Evolutionary conservation across 2,888 invertebrate species (phyloP).

Genomic region (Endomychus coccineus): DNA sequence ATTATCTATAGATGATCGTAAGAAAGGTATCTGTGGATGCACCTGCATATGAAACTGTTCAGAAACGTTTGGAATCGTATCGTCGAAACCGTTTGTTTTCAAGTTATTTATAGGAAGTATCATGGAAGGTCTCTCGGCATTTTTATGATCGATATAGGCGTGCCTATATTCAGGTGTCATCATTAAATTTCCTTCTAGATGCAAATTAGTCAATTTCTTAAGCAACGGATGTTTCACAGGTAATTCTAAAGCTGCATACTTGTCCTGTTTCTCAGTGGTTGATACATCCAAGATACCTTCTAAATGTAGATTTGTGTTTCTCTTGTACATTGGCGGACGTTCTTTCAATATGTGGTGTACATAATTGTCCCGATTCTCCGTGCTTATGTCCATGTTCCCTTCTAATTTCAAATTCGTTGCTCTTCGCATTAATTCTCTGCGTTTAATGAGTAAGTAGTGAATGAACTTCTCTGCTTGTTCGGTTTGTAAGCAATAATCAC

Average conservation of each 20-base stretch:
- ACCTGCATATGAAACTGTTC: constrained; percentile 37
- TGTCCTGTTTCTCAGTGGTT: too few relatives aligned
- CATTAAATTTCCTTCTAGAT: too few relatives aligned
- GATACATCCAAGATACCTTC: constrained; percentile 44
- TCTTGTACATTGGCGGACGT: constrained; percentile 42
- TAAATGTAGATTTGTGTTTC: constrained; percentile 44
- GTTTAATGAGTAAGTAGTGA: constrained; percentile 41
- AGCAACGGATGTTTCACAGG: too few relatives aligned
- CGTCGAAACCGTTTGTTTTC: constrained; percentile 42
- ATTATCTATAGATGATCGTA: constrained; percentile 22
- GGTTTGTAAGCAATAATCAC: constrained; percentile 44
- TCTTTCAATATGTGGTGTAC: constrained; percentile 43
- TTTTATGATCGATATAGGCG: constrained; percentile 34
- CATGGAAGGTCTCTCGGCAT: constrained; percentile 28
- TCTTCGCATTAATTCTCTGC: constrained; percentile 43
- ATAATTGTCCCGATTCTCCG: constrained; percentile 47
- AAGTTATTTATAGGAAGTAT: constrained; percentile 34
- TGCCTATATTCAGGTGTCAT: constrained; percentile 44
- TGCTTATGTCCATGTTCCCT: constrained; percentile 43
- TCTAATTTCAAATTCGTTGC: constrained; percentile 35
- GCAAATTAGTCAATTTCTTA: too few relatives aligned
- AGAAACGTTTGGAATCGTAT: constrained; percentile 41
- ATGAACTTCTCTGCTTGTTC: constrained; percentile 47
- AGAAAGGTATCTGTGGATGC: constrained; percentile 37
- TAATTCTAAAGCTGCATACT: too few relatives aligned